Percentiles rank a stretch among this genome's conserved stretches.
Evolutionary conservation across 2,888 invertebrate species (phyloP).

Genomic region (Drosophila borborema): DNA sequence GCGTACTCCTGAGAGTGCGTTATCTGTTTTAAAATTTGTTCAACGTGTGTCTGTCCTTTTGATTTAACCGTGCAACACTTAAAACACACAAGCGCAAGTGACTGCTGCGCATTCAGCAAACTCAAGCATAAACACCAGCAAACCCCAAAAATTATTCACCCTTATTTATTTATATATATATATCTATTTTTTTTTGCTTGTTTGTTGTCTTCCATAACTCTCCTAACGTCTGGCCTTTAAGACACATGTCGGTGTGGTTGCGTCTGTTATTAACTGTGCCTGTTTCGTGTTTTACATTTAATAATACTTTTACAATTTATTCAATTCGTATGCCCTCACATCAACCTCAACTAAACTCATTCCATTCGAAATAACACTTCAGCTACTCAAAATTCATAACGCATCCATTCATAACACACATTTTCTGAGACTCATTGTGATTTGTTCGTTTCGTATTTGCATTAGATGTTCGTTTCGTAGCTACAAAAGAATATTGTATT

Average conservation of each 20-base stretch:
- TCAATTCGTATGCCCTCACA: conserved; percentile 51
- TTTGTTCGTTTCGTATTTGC: not conserved
- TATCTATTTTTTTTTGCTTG: conserved; percentile 21
- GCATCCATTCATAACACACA: conserved; percentile 13
- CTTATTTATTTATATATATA: conserved; percentile 34
- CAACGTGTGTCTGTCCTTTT: conserved; percentile 49
- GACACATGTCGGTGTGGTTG: conserved; percentile 30
- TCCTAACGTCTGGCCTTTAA: conserved; percentile 51
- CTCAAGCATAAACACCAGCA: conserved; percentile 21
- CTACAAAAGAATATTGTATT: not conserved
- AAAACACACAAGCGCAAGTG: conserved; percentile 40
- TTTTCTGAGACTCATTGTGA: not conserved
- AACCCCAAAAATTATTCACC: conserved; percentile 36
- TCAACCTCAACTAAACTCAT: conserved; percentile 49
- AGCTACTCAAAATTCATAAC: conserved; percentile 37
- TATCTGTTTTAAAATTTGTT: conserved; percentile 32
- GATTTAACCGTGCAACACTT: conserved; percentile 43
- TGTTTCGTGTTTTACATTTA: conserved; percentile 52
- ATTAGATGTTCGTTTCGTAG: not conserved
- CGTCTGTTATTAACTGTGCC: conserved; percentile 29
- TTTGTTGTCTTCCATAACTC: conserved; percentile 53
- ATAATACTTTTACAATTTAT: conserved; percentile 45
- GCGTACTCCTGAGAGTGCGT: conserved; percentile 3
- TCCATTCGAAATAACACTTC: conserved; percentile 30
- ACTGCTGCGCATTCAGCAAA: conserved; percentile 33